These are phyloP conservation scores for Amphiprion ocellaris DNA, from an alignment of 2,113 vertebrate genomes.

Conservation along the genomic window DNA sequence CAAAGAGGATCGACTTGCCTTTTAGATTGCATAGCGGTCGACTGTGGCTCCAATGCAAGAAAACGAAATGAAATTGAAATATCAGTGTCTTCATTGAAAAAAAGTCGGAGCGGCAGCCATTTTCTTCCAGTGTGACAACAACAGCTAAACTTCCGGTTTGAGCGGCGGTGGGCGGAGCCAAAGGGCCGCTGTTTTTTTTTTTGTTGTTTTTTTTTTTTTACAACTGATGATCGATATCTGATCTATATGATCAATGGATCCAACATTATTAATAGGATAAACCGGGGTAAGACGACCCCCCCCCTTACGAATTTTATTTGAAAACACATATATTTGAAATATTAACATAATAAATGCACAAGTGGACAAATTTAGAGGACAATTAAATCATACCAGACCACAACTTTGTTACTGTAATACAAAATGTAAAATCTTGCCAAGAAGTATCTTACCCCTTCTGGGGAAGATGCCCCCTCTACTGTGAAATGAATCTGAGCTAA, in stretches of 20 bases:
- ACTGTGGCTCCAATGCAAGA: constrained; percentile 67
- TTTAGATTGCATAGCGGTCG: constrained; percentile 79
- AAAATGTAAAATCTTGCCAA: no score
- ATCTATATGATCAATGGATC: not conserved
- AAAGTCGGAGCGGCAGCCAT: constrained; percentile 87
- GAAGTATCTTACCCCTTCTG: no score
- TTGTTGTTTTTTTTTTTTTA: not conserved
- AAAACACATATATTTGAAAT: no score
- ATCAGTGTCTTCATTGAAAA: constrained; percentile 85
- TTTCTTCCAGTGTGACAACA: constrained; percentile 90
- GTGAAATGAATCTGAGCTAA: no score
- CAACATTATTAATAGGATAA: not conserved
- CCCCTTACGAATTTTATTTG: no score
- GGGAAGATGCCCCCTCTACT: no score
- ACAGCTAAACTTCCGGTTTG: constrained; percentile 87
- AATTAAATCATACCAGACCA: no score
- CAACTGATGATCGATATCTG: not conserved
- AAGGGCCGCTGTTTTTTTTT: not conserved
- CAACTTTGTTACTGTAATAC: no score
- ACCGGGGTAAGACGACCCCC: no score
- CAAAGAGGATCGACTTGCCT: constrained; percentile 75
- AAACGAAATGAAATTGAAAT: constrained; percentile 78
- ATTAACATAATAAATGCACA: no score
- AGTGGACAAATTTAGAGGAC: no score
- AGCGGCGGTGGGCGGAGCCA: constrained; percentile 71